Conservation (phyloP, 2,888 invertebrate genomes). For the Peribatodes rhomboidaria region DNA sequence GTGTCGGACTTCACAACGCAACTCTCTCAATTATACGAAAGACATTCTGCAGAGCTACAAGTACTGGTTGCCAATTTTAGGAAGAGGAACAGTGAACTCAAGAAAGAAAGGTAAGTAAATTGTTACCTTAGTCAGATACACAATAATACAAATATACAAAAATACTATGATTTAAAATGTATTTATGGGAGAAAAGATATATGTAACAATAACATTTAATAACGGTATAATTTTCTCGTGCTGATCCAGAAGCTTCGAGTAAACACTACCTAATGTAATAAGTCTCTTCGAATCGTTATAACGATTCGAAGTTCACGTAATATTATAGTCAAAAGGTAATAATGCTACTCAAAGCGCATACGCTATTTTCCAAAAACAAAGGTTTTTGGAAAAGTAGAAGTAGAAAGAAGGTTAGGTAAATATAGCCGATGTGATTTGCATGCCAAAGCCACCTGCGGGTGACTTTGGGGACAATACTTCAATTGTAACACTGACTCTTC, state of each 20-base stretch:
- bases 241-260: too few species aligned
- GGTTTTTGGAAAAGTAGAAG: too few species aligned
- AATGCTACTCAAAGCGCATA: too few species aligned
- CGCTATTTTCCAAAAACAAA: neutral
- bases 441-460: slow-evolving; percentile 6
- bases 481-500: neutral
- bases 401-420: neutral
- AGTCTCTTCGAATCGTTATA: too few species aligned
- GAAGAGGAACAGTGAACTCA: slow-evolving; percentile 93
- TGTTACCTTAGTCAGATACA: slow-evolving; percentile 5
- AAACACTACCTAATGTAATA: too few species aligned
- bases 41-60: slow-evolving; percentile 95
- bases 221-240: too few species aligned
- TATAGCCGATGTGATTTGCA: slow-evolving; percentile 7
- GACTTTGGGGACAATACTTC: slow-evolving; percentile 16
- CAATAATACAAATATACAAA: too few species aligned
- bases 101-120: slow-evolving; percentile 92
- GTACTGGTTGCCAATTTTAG: slow-evolving; percentile 94
- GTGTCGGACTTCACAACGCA: slow-evolving; percentile 97
- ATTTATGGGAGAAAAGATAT: too few species aligned
- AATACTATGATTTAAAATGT: too few species aligned
- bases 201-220: too few species aligned
- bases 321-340: too few species aligned
- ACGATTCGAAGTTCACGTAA: too few species aligned
- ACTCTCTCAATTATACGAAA: slow-evolving; percentile 95